A percentile compares a stretch with the other conserved stretches of the same genome.
Evolutionary conservation across 2,888 invertebrate species (phyloP).

Genomic region (Drosophila nr. medialis): DNA sequence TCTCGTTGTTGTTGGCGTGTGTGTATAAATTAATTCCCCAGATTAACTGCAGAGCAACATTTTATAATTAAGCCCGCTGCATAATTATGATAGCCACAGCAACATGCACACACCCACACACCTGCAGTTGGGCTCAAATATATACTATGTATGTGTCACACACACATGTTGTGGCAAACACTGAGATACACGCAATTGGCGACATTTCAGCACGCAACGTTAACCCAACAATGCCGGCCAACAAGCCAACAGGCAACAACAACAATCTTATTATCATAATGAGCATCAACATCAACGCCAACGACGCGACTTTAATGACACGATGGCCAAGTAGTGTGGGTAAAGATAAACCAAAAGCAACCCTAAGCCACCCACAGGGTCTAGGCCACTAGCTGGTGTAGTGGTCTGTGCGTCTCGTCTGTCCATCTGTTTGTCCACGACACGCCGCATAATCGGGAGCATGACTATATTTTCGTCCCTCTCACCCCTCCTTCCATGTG

Average conservation of each 20-base stretch:
- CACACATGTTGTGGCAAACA: constrained; percentile 4
- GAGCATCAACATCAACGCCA: constrained; percentile 62
- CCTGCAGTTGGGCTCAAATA: background rate
- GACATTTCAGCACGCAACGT: constrained; percentile 77
- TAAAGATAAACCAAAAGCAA: constrained; percentile 4
- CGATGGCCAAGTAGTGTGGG: constrained; percentile 6
- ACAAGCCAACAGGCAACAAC: constrained; percentile 22
- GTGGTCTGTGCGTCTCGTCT: constrained; percentile 34
- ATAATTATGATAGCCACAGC: constrained; percentile 71
- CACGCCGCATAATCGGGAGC: constrained; percentile 64
- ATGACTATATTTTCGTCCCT: constrained; percentile 26
- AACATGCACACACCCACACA: constrained; percentile 25
- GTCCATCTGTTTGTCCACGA: constrained; percentile 32
- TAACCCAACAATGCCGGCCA: constrained; percentile 59
- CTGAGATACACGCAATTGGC: constrained; percentile 73
- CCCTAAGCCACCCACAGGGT: constrained; percentile 13
- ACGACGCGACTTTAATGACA: constrained; percentile 61
- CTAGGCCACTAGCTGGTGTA: constrained; percentile 45
- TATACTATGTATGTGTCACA: constrained; percentile 2
- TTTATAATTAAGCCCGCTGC: constrained; percentile 81
- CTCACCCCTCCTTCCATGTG: background rate
- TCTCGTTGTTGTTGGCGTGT: constrained; percentile 31
- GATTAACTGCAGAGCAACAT: constrained; percentile 75
- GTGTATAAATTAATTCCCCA: constrained; percentile 76
- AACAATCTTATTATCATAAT: constrained; percentile 74